phyloP scores from a whole-genome alignment of 2,797 vertebrate genomes.

The Oceanodroma leucorhoa region DNA sequence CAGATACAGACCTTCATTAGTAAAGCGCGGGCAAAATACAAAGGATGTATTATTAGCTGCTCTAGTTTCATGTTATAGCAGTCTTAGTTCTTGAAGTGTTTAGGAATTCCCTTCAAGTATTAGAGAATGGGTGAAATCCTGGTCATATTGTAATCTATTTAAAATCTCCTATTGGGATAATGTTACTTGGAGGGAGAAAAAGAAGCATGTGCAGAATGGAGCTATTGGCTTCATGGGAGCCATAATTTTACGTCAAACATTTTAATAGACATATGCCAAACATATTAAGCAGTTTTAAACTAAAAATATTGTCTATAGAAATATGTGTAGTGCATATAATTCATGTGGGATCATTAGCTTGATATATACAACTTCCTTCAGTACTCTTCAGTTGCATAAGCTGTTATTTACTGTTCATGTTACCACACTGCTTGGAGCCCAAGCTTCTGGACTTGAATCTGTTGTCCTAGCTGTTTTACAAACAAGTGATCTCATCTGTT shows the following conservation, averaged over 20 bases:
- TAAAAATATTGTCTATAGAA: neutral
- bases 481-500: slow-evolving; percentile 5
- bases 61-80: neutral
- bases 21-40: neutral
- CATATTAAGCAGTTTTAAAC: neutral
- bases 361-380: neutral
- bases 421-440: neutral
- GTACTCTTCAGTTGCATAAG: neutral
- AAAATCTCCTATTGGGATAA: neutral
- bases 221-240: neutral
- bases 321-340: neutral
- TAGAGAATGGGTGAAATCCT: slow-evolving; percentile 21
- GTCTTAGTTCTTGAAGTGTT: slow-evolving; percentile 8
- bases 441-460: neutral
- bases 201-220: neutral
- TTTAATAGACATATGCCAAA: neutral
- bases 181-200: neutral
- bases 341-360: neutral
- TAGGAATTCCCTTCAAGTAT: slow-evolving; percentile 18
- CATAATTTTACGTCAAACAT: neutral
- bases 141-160: neutral
- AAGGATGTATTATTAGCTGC: neutral
- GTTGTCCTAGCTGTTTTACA: neutral
- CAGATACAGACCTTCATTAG: neutral
- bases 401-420: neutral